Conservation (phyloP, 2,888 invertebrate genomes). For the Heteromurus nitidus region DNA sequence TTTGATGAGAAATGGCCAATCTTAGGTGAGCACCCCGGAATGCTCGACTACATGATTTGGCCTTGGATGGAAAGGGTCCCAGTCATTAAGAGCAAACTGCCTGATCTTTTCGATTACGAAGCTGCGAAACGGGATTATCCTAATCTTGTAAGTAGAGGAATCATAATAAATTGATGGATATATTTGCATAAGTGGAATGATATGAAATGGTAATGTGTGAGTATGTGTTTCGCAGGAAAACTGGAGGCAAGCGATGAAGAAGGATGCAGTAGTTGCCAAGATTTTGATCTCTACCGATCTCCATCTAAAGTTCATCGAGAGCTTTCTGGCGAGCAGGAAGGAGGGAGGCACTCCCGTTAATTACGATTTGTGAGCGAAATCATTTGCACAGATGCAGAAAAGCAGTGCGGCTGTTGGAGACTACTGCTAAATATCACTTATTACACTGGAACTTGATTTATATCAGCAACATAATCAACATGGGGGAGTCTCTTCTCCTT, state of each 20-base stretch:
- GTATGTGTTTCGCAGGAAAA: too few species aligned
- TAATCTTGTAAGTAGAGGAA: slow-evolving; percentile 47
- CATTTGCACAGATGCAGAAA: too few species aligned
- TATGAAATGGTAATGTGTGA: too few species aligned
- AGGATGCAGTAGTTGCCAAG: slow-evolving; percentile 82
- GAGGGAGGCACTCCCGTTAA: too few species aligned
- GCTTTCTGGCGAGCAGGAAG: slow-evolving; percentile 80
- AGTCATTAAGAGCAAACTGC: slow-evolving; percentile 77
- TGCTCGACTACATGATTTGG: slow-evolving; percentile 90
- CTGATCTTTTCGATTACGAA: slow-evolving; percentile 67
- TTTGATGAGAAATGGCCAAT: too few species aligned
- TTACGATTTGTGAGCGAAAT: slow-evolving; percentile 61
- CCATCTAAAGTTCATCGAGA: slow-evolving; percentile 84
- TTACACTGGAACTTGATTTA: too few species aligned
- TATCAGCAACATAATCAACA: too few species aligned
- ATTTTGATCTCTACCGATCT: slow-evolving; percentile 82
- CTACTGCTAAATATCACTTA: too few species aligned
- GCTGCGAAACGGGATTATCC: slow-evolving; percentile 59
- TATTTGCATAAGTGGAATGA: too few species aligned
- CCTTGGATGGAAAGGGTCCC: slow-evolving; percentile 87
- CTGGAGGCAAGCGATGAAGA: slow-evolving; percentile 84
- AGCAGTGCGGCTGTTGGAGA: too few species aligned
- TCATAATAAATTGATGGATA: background rate
- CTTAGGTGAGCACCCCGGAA: slow-evolving; percentile 83
- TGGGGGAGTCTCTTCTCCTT: too few species aligned